Conservation (phyloP, 2,113 vertebrate species). For the Phyllopteryx taeniolatus region DNA sequence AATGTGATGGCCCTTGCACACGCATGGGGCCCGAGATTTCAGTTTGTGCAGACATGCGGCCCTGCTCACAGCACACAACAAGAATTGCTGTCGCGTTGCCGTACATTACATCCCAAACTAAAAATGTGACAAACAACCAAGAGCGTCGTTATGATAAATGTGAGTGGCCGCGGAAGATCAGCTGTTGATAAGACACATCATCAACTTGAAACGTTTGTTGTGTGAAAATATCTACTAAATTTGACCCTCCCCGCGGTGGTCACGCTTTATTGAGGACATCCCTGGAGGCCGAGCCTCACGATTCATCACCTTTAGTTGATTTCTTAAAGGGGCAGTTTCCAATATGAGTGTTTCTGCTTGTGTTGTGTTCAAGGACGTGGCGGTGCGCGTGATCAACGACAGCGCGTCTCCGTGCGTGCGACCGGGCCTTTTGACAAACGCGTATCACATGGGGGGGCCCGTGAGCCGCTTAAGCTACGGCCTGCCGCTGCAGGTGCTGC, state of each 20-base stretch:
- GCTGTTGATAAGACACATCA: too few species aligned
- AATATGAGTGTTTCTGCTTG: conserved; percentile 15
- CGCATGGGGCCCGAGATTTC: too few species aligned
- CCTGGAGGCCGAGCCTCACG: neutral
- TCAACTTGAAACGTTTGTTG: too few species aligned
- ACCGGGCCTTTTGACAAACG: conserved; percentile 58
- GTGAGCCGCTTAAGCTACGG: conserved; percentile 77
- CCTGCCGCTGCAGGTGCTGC: conserved; percentile 67
- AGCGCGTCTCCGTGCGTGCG: conserved; percentile 38
- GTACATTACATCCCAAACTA: neutral
- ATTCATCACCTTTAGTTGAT: neutral
- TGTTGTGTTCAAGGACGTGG: conserved; percentile 46
- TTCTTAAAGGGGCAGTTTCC: neutral
- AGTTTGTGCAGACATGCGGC: neutral
- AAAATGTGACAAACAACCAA: neutral
- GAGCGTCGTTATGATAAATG: neutral
- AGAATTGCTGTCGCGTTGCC: neutral
- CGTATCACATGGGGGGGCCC: conserved; percentile 76
- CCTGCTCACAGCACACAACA: neutral
- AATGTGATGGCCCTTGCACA: too few species aligned
- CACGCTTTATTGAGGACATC: neutral
- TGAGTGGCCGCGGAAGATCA: neutral
- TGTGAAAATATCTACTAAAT: neutral
- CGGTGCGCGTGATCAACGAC: conserved; percentile 32
- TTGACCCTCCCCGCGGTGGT: neutral